Conservation (phyloP, 2,797 vertebrate species). For the Choloepus didactylus region DNA sequence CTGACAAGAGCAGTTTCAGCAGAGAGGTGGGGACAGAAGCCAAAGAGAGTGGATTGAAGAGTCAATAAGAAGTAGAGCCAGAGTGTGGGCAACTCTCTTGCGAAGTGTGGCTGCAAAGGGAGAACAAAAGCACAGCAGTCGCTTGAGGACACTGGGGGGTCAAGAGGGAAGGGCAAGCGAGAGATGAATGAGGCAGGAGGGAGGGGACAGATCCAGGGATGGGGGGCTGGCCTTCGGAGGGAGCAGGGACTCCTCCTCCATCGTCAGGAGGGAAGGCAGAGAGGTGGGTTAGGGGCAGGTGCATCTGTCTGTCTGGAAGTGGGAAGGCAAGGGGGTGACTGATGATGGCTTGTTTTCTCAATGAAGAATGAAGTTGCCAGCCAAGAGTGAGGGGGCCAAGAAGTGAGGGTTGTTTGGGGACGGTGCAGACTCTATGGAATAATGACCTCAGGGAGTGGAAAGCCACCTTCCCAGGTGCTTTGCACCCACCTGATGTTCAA, state of each 20-base stretch:
- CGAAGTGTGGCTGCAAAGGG: neutral
- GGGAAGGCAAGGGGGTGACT: neutral
- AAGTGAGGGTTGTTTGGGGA: neutral
- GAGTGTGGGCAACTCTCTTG: neutral
- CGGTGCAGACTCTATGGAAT: neutral
- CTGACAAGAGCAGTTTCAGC: neutral
- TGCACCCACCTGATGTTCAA: neutral
- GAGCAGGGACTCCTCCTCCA: neutral
- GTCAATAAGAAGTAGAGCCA: neutral
- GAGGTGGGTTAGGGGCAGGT: neutral
- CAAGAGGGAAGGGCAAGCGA: neutral
- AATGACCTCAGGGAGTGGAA: neutral
- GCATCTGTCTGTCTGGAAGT: neutral
- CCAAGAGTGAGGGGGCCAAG: neutral
- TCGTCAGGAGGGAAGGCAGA: neutral
- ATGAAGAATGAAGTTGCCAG: neutral
- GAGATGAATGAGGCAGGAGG: neutral
- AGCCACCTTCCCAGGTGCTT: neutral
- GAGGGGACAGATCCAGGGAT: neutral
- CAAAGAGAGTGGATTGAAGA: neutral
- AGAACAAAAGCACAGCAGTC: neutral
- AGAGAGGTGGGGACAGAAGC: neutral
- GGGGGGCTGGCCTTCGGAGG: neutral
- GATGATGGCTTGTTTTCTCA: neutral
- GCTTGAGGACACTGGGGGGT: fast-evolving